Evolutionary conservation across 2,797 vertebrate species (phyloP).

Genomic region (Anabacerthia variegaticeps): DNA sequence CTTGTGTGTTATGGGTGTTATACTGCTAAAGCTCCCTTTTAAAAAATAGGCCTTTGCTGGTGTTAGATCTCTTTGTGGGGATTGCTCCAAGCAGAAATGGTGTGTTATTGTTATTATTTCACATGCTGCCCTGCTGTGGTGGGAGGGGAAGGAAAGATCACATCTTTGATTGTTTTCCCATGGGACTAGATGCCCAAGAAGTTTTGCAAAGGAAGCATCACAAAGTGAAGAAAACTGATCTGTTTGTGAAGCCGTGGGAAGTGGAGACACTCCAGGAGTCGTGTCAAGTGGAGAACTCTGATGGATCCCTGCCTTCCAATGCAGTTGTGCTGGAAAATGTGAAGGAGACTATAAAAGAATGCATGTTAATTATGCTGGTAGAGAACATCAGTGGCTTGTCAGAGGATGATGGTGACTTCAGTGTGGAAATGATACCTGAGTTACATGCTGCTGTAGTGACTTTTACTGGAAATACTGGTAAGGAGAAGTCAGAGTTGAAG

Average conservation of each 20-base stretch:
- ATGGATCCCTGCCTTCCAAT: background rate
- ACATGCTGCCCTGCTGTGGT: background rate
- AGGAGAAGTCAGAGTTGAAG: background rate
- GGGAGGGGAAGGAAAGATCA: background rate
- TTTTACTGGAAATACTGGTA: constrained; percentile 71
- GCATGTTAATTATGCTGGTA: constrained; percentile 64
- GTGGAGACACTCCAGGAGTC: background rate
- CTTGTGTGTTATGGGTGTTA: background rate
- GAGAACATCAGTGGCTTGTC: constrained; percentile 71
- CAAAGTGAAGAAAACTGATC: background rate
- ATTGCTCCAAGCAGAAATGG: background rate
- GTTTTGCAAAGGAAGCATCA: constrained; percentile 26
- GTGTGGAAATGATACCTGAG: constrained; percentile 75
- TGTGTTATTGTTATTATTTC: background rate
- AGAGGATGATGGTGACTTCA: constrained; percentile 66
- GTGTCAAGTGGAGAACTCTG: background rate
- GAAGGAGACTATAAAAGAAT: background rate
- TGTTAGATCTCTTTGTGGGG: background rate
- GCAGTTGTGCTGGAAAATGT: constrained; percentile 72
- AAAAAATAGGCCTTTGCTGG: background rate
- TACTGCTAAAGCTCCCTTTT: background rate
- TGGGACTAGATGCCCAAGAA: constrained; percentile 59
- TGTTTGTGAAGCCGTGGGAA: background rate
- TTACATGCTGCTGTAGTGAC: constrained; percentile 60
- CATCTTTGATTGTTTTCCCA: background rate